These are phyloP conservation scores for Diplodus puntazzo DNA, from an alignment of 2,797 vertebrate species.

Conservation along the genomic window DNA sequence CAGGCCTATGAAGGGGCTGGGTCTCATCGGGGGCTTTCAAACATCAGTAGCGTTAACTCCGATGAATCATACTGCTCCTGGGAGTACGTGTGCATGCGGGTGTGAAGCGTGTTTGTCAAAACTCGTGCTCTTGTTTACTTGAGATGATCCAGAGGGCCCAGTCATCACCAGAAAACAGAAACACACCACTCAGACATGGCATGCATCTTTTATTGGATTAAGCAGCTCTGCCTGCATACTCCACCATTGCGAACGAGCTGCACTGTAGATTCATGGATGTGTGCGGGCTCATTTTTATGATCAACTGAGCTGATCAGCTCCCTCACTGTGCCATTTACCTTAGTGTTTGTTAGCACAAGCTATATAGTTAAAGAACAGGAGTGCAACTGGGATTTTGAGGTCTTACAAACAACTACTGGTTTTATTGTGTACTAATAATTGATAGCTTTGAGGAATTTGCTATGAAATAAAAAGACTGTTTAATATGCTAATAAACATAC, in stretches of 20 bases:
- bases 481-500: not conserved
- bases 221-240: slow-evolving; percentile 56
- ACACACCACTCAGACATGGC: slow-evolving; percentile 57
- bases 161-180: slow-evolving; percentile 62
- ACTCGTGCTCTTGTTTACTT: slow-evolving; percentile 77
- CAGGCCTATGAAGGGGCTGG: slow-evolving; percentile 47
- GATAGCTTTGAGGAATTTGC: not conserved
- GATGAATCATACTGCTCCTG: slow-evolving; percentile 75
- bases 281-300: slow-evolving; percentile 54
- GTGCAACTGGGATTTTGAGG: not conserved
- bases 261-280: slow-evolving; percentile 28
- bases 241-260: slow-evolving; percentile 25
- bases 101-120: slow-evolving; percentile 79
- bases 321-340: slow-evolving; percentile 49
- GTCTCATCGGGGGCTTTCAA: slow-evolving; percentile 72
- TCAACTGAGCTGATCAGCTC: slow-evolving; percentile 59
- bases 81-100: slow-evolving; percentile 65
- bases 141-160: slow-evolving; percentile 72
- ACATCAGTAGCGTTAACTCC: slow-evolving; percentile 75
- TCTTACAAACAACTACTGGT: not conserved
- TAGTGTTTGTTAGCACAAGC: slow-evolving; percentile 18
- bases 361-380: slow-evolving; percentile 8
- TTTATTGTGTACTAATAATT: slow-evolving; percentile 6
- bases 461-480: not conserved
- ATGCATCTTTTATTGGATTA: slow-evolving; percentile 77